phyloP scores from a whole-genome alignment of 2,888 invertebrate genomes.

The Idaea aversata region DNA sequence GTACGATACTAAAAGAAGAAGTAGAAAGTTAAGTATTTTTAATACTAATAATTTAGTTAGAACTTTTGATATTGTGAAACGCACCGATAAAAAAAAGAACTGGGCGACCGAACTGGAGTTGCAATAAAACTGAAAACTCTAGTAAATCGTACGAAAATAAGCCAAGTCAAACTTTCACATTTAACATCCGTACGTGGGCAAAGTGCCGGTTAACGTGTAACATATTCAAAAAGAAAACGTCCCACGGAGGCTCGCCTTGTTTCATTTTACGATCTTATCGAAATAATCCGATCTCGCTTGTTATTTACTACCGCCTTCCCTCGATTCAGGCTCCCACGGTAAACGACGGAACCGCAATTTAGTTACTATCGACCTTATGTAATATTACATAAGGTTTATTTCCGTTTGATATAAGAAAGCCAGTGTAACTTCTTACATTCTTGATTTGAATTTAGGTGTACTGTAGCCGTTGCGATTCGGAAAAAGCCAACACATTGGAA shows the following conservation, averaged over 20 bases:
- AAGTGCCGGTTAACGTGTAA: constrained; percentile 56
- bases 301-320: constrained; percentile 76
- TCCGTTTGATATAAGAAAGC: constrained; percentile 44
- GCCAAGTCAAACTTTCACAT: constrained; percentile 51
- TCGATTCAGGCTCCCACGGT: constrained; percentile 58
- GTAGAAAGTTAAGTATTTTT: no score
- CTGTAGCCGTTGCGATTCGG: constrained; percentile 44
- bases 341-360: constrained; percentile 39
- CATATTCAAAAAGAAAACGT: constrained; percentile 69
- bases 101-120: background rate
- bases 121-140: constrained; percentile 26
- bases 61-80: no score
- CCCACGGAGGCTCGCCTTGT: constrained; percentile 70
- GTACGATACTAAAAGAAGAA: no score
- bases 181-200: constrained; percentile 52
- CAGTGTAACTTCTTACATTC: constrained; percentile 52
- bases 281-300: constrained; percentile 78
- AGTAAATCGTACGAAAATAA: constrained; percentile 36
- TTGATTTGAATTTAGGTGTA: constrained; percentile 40
- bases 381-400: constrained; percentile 47
- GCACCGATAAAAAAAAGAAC: background rate
- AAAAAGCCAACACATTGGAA: constrained; percentile 43
- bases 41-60: no score
- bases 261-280: constrained; percentile 80
- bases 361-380: constrained; percentile 60